These are phyloP conservation scores for Isurus oxyrinchus DNA, from an alignment of 2,113 vertebrate species.

Conservation along the genomic window DNA sequence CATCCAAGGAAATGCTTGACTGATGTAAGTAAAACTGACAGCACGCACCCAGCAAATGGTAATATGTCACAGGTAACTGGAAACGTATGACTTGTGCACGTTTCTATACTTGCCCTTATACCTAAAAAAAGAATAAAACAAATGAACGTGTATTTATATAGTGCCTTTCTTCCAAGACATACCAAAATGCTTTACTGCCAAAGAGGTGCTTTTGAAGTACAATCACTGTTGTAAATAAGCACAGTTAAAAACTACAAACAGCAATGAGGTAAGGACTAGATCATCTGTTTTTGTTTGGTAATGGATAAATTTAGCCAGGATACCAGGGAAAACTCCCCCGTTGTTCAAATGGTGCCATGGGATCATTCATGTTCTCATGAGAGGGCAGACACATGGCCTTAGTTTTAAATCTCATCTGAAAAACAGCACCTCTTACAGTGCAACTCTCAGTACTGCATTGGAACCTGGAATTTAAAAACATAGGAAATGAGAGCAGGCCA, in stretches of 20 bases:
- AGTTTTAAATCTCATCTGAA: background rate
- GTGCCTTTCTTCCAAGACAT: background rate
- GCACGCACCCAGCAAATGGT: background rate
- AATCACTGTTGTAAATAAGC: background rate
- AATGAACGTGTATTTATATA: background rate
- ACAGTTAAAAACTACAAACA: background rate
- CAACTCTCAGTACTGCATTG: background rate
- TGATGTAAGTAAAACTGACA: background rate
- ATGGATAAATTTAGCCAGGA: background rate
- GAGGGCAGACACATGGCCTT: background rate
- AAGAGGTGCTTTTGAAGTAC: background rate
- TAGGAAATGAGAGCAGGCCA: background rate
- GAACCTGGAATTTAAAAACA: background rate
- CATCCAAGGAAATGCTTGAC: background rate
- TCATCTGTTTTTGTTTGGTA: background rate
- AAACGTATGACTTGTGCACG: background rate
- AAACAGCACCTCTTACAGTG: background rate
- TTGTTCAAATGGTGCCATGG: background rate
- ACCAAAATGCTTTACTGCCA: background rate
- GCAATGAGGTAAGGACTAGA: background rate
- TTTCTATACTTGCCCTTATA: background rate
- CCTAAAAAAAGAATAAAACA: background rate
- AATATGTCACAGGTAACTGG: background rate
- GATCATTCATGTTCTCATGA: background rate
- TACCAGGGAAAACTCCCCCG: background rate